Evolutionary conservation across 1,140 invertebrate genomes (phyloP), one percentile per base, ranked within the genome.

Genomic region (Drosophila orosa): DNA sequence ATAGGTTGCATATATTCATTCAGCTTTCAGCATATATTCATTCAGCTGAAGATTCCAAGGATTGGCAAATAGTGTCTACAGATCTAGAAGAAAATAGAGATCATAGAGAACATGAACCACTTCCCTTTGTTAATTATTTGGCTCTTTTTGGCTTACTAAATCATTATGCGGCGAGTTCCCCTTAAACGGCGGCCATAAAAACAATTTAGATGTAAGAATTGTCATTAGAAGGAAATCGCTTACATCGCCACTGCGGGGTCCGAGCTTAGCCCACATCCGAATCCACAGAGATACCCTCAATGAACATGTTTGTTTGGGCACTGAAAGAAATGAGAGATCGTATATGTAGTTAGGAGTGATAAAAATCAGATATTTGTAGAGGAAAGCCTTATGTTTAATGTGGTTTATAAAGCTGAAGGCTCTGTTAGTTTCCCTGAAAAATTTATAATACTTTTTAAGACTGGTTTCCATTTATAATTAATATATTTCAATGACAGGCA

Each of bases 161-260:
- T 72, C 68, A 77, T 77, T 69, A 69, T 52, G 52, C 54, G 37
- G 52, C 54, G 37, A 76, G 56, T 76, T 81, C 79, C 13, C 35
- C 27, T 68, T 77, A 81, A 81, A 63, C 56, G 40, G 52, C 39
- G 35, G 54, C 42, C 74, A 81, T 79, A 80, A 77, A 67, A 73
- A 59, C 65, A 56, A 81, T 85, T 74, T 80, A 72, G 82, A 75
- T 86, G 60, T 87, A 63, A 87, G 65, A 83, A 80, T 77, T 77
- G 76, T 89, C 68, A 76, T 87, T 89, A 80, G 58, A 82, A 58
- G 82, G 82, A 72, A 86, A 81, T 85, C 71, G 52, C 83, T 79
- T 76, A 87, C 83, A 87, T 62, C 22, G 62, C 44, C 31, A 7
- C 12, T n/a, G n/a, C 25, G 47, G 25, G 8, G 29, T 68, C 40